Evolutionary conservation across 2,888 invertebrate species (phyloP), one percentile per base, ranked within the genome.

Genomic region (Syritta pipiens): DNA sequence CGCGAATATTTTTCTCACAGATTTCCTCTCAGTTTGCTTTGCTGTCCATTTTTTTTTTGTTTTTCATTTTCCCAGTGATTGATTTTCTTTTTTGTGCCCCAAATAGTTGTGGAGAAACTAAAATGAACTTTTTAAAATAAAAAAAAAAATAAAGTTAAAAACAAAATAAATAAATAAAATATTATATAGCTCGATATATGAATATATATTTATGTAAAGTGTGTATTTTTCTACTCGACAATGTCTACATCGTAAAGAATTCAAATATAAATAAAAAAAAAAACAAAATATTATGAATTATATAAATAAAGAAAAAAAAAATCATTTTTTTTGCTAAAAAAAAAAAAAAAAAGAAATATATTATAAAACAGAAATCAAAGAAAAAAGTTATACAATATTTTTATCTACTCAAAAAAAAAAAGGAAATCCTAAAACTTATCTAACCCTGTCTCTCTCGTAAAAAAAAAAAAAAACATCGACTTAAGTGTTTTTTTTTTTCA

Each of bases 161-260:
- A n/a, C n/a, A n/a, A 55, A 67, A 46, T 26, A 55, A 67, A 48
- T 37, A 37, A 17, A 37, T 14, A 37, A 37, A 6, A 37, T 37
- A 37, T 42, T 44, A 37, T 37, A 57, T 57, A 67, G 55, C 46
- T 57, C 46, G 55, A 67, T 48, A 67, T 67, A 46, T 48, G n/a
- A 37, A 55, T 55, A 55, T 67, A 55, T 67, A 67, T 67, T 67
- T 67, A 67, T 67, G 55, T 55, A 67, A 67, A 67, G 67, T 67
- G 46, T 67, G 67, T 67, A 67, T 67, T 67, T 67, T 67, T 67
- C 55, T 67, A 67, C 67, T 48, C 37, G 46, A 55, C 37, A 55
- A 55, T 55, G 46, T 67, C 67, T 55, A 55, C 55, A 55, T 55
- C 53, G 46, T 55, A 26, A 46, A 35, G 1, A 14, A 59, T 48